phyloP scores from a whole-genome alignment of 2,113 vertebrate genomes.

The human (Homo sapiens) region DNA sequence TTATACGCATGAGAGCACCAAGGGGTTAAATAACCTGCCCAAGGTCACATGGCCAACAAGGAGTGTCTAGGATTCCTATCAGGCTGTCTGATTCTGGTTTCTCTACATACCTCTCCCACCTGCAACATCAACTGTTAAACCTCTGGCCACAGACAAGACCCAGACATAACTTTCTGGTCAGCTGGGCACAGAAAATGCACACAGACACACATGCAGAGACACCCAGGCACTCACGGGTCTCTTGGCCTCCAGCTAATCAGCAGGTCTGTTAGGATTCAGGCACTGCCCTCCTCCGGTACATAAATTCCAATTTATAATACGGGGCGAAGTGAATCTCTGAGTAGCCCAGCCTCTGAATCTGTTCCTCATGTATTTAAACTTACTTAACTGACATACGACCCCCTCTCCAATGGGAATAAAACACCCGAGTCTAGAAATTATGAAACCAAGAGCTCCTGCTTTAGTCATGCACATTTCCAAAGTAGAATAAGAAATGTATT shows the following conservation, averaged over 20 bases:
- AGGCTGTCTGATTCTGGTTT: conserved; percentile 2
- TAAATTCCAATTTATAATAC: not conserved
- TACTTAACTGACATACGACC: not conserved
- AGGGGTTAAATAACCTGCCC: not conserved
- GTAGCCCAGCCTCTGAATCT: not conserved
- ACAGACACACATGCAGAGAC: not conserved
- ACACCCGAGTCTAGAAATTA: conserved; percentile 34
- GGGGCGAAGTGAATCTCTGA: not conserved
- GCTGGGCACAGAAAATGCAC: conserved; percentile 34
- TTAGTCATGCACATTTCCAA: conserved; percentile 43
- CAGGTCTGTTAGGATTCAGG: not conserved
- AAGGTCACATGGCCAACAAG: conserved; percentile 13
- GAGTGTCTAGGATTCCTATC: not conserved
- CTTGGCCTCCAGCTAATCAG: not conserved
- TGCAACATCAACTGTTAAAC: conserved; percentile 29
- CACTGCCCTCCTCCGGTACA: not conserved
- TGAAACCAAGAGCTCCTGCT: conserved; percentile 38
- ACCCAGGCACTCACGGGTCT: not conserved
- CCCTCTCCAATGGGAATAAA: not conserved
- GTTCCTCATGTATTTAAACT: not conserved
- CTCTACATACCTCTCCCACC: conserved; percentile 1
- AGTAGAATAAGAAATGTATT: conserved; percentile 72
- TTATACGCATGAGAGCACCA: not conserved
- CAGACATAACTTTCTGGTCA: conserved; percentile 63
- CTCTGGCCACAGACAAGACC: conserved; percentile 44